A percentile compares a stretch with the other conserved stretches of the same genome.
These are phyloP conservation scores for Phenganax marumi DNA, from an alignment of 92 coral and sea anemone species.

Conservation along the genomic window DNA sequence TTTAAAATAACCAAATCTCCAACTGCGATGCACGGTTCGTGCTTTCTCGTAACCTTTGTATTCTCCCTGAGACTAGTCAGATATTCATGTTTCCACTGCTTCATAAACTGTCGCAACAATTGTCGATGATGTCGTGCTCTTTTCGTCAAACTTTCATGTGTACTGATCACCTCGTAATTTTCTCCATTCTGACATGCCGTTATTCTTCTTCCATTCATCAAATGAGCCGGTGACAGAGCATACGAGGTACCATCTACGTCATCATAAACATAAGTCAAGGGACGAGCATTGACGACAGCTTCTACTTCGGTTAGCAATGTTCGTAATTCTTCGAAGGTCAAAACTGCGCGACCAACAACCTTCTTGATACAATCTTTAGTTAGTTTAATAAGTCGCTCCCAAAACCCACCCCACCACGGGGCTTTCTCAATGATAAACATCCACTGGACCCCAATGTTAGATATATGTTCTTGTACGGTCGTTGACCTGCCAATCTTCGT, in stretches of 20 bases:
- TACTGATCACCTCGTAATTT: constrained; percentile 8
- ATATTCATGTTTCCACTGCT: constrained; percentile 14
- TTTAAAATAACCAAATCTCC: constrained; percentile 7
- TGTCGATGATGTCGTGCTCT: constrained; percentile 26
- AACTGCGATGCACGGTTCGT: constrained; percentile 13
- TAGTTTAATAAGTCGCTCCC: constrained; percentile 28
- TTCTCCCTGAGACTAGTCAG: constrained; percentile 22
- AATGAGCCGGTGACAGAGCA: not conserved
- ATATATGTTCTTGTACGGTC: constrained; percentile 35
- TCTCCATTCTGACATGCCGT: not conserved
- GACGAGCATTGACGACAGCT: constrained; percentile 21
- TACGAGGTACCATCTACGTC: constrained; percentile 4
- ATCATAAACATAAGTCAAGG: not conserved
- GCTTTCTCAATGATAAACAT: constrained; percentile 32
- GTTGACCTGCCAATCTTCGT: constrained; percentile 28
- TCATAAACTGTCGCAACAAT: constrained; percentile 13
- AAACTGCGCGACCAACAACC: constrained; percentile 16
- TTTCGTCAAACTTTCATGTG: not conserved
- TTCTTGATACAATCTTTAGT: constrained; percentile 35
- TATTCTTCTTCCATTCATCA: constrained; percentile 12
- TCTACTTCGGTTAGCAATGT: constrained; percentile 35
- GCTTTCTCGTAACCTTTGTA: not conserved
- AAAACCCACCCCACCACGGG: constrained; percentile 48
- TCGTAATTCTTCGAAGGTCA: constrained; percentile 10
- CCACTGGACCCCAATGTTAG: constrained; percentile 29